Base-by-base conservation (phyloP, 2,888 invertebrate genomes). In the Luffia ferchaultella region DNA sequence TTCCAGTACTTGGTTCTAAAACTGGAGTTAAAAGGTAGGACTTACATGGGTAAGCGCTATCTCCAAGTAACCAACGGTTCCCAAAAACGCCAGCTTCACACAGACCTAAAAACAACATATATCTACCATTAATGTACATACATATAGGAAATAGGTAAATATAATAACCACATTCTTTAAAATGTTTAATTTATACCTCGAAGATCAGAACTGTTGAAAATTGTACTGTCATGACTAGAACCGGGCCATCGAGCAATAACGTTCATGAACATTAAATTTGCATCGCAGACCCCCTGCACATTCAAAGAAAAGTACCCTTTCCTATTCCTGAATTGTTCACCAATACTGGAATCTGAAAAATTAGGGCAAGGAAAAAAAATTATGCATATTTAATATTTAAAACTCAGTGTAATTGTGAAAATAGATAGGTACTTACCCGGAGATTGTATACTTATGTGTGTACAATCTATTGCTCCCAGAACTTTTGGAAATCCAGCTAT, bases 401-500 rank as follows among this genome's bases (percentile, higher is more conserved):
- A 30, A 20, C 16, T 20, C 40, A 46, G 20, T 45, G 9, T 16
- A 20, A 16, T 46, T 30, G 20, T 20, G 16, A 9, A 46, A 30
- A 40, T 46, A 46, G 20, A n/a, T n/a, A n/a, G 20, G 20, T 42
- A 44, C 50, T 50, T 46, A 50, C 50, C 44, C 50, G 60, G 59
- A 16, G 61, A 62, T 45, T 62, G 58, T 30, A 62, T 55, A 7
- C 47, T 18, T 18, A 55, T 52, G 45, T 57, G 58, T 48, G 54
- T 56, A 19, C 59, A 51, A 49, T 61, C 60, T 51, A 62, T 50
- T 49, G 57, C 60, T 16, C 55, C 60, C 20, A 58, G 52, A 17
- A 62, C 60, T 5, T 54, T 47, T 16, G 61, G 60, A 52, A 61
- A 60, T 16, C 53, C 18, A 16, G 53, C 53, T 41, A 59, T 55